These are phyloP conservation scores for Chaenogobius annularis DNA, from an alignment of 2,113 vertebrate genomes.

Conservation along the genomic window DNA sequence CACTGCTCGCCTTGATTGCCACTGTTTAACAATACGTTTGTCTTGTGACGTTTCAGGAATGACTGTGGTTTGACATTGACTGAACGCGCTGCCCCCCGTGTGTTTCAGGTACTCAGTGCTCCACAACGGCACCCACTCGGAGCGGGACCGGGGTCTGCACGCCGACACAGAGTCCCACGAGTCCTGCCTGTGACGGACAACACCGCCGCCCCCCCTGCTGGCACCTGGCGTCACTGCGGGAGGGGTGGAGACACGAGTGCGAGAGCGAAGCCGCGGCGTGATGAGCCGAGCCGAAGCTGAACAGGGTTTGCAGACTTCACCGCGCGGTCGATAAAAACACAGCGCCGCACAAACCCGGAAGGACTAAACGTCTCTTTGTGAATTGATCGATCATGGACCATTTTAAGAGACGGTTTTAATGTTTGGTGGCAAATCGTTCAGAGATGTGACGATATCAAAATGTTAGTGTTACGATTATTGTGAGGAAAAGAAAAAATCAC, in stretches of 20 bases:
- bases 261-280: not conserved
- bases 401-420: too few relatives aligned
- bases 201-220: not conserved
- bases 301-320: not conserved
- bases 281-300: not conserved
- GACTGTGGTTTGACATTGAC: not conserved
- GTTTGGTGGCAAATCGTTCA: too few relatives aligned
- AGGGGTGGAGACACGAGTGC: not conserved
- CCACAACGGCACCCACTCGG: slow-evolving; percentile 72
- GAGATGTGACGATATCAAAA: too few relatives aligned
- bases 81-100: not conserved
- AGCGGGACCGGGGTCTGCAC: slow-evolving; percentile 69
- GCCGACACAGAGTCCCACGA: slow-evolving; percentile 72
- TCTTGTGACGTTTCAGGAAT: too few relatives aligned
- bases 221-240: not conserved
- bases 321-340: too few relatives aligned
- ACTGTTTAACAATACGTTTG: too few relatives aligned
- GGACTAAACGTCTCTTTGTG: too few relatives aligned
- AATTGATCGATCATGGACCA: too few relatives aligned
- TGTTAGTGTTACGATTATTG: too few relatives aligned
- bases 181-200: slow-evolving; percentile 76
- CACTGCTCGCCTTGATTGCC: too few relatives aligned
- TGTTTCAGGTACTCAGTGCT: slow-evolving; percentile 74
- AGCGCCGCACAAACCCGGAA: too few relatives aligned
- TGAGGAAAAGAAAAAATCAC: too few relatives aligned